Percentiles rank a stretch among this genome's conserved stretches.
phyloP scores from a whole-genome alignment of 2,113 vertebrate genomes.

The Felis chaus region DNA sequence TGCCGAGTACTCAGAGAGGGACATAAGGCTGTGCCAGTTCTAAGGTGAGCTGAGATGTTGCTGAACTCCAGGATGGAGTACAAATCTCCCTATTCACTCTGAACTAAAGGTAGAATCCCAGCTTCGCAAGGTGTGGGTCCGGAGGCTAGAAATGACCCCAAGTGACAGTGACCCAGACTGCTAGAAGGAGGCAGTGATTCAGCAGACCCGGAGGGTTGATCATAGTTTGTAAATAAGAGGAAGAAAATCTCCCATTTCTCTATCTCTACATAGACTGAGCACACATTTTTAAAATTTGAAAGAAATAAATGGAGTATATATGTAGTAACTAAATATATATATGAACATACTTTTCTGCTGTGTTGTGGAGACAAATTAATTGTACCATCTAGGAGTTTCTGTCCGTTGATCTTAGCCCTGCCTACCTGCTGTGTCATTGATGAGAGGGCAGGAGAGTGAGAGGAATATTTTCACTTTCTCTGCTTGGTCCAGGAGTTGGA shows the following conservation, averaged over 20 bases:
- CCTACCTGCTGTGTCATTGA: neutral
- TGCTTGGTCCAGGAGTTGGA: conserved; percentile 38
- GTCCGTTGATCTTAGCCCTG: neutral
- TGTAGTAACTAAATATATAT: neutral
- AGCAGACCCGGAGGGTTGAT: neutral
- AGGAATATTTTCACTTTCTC: conserved; percentile 45
- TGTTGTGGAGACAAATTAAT: conserved; percentile 34
- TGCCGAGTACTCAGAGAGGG: neutral
- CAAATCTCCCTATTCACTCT: neutral
- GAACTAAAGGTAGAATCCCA: neutral
- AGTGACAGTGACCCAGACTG: neutral
- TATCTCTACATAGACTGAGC: neutral
- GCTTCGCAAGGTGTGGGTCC: neutral
- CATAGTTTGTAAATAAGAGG: neutral
- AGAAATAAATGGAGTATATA: neutral
- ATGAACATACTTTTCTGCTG: neutral
- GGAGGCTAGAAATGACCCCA: neutral
- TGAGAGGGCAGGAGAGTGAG: neutral
- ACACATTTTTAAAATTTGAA: conserved; percentile 25
- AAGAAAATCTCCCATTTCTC: neutral
- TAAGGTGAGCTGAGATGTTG: neutral
- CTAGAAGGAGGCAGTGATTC: neutral
- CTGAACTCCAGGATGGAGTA: neutral
- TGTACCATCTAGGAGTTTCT: neutral
- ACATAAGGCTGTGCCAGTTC: neutral